phyloP scores from a whole-genome alignment of 1,140 invertebrate species.

The Phocides pigmalion region DNA sequence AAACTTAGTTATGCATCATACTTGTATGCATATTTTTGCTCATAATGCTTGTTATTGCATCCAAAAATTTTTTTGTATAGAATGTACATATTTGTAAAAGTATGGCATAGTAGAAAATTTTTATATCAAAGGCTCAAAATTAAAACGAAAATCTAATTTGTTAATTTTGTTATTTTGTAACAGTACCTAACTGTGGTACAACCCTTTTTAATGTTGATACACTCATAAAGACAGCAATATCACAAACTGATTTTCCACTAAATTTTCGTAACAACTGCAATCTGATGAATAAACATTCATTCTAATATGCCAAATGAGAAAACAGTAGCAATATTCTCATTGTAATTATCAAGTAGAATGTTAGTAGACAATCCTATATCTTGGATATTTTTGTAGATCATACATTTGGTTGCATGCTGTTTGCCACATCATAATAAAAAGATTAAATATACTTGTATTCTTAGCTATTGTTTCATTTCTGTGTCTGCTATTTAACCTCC shows the following conservation, averaged over 20 bases:
- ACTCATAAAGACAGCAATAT: not conserved
- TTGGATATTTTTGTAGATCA: not conserved
- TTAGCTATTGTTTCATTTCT: not conserved
- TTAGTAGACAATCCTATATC: not conserved
- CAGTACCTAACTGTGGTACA: too few relatives aligned
- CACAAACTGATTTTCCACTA: not conserved
- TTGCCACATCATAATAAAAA: not conserved
- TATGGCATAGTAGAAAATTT: too few relatives aligned
- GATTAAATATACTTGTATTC: not conserved
- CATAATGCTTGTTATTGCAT: not conserved
- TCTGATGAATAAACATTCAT: not conserved
- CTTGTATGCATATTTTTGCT: not conserved
- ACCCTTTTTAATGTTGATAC: too few relatives aligned
- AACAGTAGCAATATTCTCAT: not conserved
- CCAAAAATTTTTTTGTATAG: not conserved
- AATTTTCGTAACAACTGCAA: not conserved
- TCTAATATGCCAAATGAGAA: not conserved
- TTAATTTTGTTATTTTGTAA: too few relatives aligned
- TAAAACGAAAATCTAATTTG: too few relatives aligned
- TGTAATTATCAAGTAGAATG: not conserved
- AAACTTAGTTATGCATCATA: not conserved
- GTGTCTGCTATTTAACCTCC: not conserved
- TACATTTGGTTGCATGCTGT: not conserved
- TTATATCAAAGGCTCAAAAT: too few relatives aligned
- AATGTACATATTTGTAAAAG: not conserved